A percentile compares a stretch with the other conserved stretches of the same genome.
These are phyloP conservation scores for Listrodromus nycthemerus DNA, from an alignment of 2,888 invertebrate species.

Conservation along the genomic window DNA sequence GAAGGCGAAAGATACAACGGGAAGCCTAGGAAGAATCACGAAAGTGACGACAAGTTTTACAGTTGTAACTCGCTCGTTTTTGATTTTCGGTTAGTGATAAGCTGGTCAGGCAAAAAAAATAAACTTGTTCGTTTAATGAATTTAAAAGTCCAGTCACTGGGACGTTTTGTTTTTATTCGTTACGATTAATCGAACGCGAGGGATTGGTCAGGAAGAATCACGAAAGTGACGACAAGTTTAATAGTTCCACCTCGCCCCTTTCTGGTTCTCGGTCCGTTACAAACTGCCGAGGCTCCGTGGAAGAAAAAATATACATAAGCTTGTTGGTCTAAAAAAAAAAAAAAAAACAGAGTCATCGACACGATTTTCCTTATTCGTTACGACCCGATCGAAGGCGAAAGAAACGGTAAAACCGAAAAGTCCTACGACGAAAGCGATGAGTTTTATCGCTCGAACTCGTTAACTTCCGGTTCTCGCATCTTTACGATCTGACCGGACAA, in stretches of 20 bases:
- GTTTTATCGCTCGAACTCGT: neutral
- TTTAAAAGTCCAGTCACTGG: neutral
- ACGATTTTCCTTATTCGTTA: neutral
- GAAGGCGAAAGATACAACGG: no score
- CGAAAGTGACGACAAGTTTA: neutral
- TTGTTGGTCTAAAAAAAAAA: no score
- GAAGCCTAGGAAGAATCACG: neutral
- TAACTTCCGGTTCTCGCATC: neutral
- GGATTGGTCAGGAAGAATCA: neutral
- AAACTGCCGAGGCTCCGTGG: neutral
- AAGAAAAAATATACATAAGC: neutral
- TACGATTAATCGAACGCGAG: no score
- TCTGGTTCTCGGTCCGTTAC: neutral
- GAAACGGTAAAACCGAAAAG: no score
- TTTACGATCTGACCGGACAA: neutral
- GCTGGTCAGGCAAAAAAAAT: neutral
- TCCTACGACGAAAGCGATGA: neutral
- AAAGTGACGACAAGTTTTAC: slow-evolving; percentile 1
- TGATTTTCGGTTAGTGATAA: neutral
- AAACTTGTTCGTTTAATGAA: no score
- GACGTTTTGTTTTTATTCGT: neutral
- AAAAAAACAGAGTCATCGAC: neutral
- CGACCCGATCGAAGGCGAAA: no score
- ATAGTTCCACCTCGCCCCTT: neutral
- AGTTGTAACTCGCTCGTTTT: neutral